phyloP scores from a whole-genome alignment of 2,113 vertebrate genomes.

The Bujurquina vittata region DNA sequence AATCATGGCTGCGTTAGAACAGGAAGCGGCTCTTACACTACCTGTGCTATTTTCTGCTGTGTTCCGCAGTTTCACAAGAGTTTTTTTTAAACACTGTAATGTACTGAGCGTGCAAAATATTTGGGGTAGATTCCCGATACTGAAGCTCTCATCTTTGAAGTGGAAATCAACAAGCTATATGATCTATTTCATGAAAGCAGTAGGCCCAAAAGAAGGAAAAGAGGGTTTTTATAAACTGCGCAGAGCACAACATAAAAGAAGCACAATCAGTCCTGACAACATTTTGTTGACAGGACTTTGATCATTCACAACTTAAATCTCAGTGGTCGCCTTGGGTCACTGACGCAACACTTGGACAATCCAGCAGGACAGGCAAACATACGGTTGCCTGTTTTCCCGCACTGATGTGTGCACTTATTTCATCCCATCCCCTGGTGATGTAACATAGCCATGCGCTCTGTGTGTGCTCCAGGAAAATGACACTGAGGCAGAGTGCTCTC shows the following conservation, averaged over 20 bases:
- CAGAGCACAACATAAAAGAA: neutral
- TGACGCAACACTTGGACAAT: constrained; percentile 54
- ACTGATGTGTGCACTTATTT: constrained; percentile 35
- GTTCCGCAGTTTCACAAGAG: constrained; percentile 8
- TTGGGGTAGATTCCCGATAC: neutral
- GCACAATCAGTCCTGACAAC: neutral
- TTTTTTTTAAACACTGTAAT: neutral
- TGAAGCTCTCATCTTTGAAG: neutral
- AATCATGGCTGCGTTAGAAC: constrained; percentile 43
- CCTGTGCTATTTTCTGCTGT: constrained; percentile 41
- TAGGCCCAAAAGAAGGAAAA: neutral
- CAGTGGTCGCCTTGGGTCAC: constrained; percentile 20
- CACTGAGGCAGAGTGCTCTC: constrained; percentile 20
- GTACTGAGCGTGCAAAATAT: constrained; percentile 29
- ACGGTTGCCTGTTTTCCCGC: constrained; percentile 24
- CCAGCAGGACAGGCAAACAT: constrained; percentile 31
- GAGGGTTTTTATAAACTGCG: neutral
- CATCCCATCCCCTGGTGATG: constrained; percentile 40
- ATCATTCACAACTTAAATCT: constrained; percentile 23
- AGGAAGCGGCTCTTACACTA: constrained; percentile 45
- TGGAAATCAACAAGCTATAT: neutral
- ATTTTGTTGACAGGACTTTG: constrained; percentile 39
- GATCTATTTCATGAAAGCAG: neutral
- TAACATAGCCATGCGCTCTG: constrained; percentile 24
- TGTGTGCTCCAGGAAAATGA: constrained; percentile 28